Percentiles rank a stretch among this genome's conserved stretches.
phyloP scores from a whole-genome alignment of 2,113 vertebrate species.

The Grallaria varia region DNA sequence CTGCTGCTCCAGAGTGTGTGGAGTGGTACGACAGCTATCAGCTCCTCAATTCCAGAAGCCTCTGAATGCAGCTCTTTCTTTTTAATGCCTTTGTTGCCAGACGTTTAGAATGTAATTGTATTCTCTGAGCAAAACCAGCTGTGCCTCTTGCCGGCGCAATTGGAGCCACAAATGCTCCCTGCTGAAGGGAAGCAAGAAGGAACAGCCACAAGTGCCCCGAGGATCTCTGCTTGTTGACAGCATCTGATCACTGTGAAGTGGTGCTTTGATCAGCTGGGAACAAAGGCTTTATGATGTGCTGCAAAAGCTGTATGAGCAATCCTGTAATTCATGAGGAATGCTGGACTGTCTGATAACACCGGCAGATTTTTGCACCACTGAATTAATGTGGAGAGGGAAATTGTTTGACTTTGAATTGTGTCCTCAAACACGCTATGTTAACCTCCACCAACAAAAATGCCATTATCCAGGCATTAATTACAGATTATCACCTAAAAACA shows the following conservation, averaged over 20 bases:
- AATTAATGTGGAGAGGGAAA: background rate
- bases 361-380: background rate
- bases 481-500: background rate
- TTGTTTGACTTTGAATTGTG: background rate
- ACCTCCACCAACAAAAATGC: background rate
- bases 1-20: background rate
- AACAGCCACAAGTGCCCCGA: constrained; percentile 21
- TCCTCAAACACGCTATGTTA: background rate
- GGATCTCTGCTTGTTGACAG: constrained; percentile 36
- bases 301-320: background rate
- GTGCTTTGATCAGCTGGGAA: constrained; percentile 54
- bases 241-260: constrained; percentile 25
- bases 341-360: background rate
- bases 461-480: background rate
- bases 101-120: background rate
- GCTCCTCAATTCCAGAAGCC: background rate
- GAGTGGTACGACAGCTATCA: background rate
- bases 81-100: background rate
- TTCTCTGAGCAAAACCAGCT: constrained; percentile 32
- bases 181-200: constrained; percentile 10
- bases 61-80: background rate
- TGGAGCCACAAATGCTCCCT: constrained; percentile 7
- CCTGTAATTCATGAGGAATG: constrained; percentile 10
- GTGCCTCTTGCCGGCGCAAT: background rate
- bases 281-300: constrained; percentile 25